These are phyloP conservation scores for Ochropleura leucogaster DNA, from an alignment of 2,888 invertebrate genomes.

Conservation along the genomic window DNA sequence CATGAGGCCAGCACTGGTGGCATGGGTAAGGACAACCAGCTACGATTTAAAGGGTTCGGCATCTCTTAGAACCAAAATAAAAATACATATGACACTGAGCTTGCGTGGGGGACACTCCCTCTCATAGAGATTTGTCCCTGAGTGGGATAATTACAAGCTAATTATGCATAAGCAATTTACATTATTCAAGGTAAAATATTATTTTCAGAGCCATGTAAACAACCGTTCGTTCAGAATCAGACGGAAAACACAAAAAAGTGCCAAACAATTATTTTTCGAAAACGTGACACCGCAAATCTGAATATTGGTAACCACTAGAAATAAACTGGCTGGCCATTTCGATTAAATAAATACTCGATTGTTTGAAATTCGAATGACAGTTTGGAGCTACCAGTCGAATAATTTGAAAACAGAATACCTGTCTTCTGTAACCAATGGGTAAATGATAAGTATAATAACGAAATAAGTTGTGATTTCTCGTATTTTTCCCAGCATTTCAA, in stretches of 20 bases:
- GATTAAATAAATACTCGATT: conserved; percentile 20
- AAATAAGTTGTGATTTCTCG: no score
- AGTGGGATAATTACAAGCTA: no score
- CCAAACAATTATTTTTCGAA: conserved; percentile 16
- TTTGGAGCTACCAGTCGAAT: background rate
- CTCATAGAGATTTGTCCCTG: no score
- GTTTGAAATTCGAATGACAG: background rate
- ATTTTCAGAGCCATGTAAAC: background rate
- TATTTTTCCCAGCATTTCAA: no score
- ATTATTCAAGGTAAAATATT: no score
- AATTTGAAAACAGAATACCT: background rate
- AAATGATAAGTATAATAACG: no score
- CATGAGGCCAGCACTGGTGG: no score
- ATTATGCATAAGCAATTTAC: background rate
- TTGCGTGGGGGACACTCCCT: background rate
- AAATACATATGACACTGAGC: no score
- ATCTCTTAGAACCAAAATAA: no score
- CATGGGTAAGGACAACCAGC: no score
- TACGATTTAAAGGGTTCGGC: no score
- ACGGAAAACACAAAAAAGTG: background rate
- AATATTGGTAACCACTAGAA: conserved; percentile 7
- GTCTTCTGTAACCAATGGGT: background rate
- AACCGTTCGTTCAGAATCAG: background rate
- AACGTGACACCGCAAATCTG: conserved; percentile 39
- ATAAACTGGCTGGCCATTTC: conserved; percentile 14